These are phyloP conservation scores for Entosphenus tridentatus DNA, from an alignment of 2,113 vertebrate genomes.

Conservation along the genomic window DNA sequence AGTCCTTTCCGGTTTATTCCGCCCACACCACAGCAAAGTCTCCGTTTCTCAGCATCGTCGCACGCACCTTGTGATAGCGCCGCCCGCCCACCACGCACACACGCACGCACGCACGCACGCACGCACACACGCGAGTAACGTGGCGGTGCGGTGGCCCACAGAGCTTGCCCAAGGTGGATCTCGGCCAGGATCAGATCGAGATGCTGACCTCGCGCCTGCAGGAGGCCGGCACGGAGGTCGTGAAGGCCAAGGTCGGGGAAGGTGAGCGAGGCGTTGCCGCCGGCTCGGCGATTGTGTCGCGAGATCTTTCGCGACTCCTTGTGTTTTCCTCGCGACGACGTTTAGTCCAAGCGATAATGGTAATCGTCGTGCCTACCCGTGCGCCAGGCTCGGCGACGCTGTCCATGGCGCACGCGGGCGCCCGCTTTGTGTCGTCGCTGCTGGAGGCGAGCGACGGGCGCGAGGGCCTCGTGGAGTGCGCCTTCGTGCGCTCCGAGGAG, in stretches of 20 bases:
- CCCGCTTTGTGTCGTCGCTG: slow-evolving; percentile 75
- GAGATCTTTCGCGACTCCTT: too few relatives aligned
- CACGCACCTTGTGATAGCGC: too few relatives aligned
- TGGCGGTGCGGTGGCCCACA: too few relatives aligned
- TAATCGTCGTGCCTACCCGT: background rate
- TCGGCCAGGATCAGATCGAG: slow-evolving; percentile 52
- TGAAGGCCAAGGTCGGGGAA: slow-evolving; percentile 83
- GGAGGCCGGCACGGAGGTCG: slow-evolving; percentile 88
- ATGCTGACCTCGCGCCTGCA: slow-evolving; percentile 56
- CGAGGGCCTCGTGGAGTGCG: slow-evolving; percentile 69
- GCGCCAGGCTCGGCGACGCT: slow-evolving; percentile 65
- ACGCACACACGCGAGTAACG: too few relatives aligned
- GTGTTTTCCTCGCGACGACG: too few relatives aligned
- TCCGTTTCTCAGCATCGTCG: too few relatives aligned
- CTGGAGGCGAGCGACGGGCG: slow-evolving; percentile 81
- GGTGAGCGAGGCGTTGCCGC: slow-evolving; percentile 20
- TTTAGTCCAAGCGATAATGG: too few relatives aligned
- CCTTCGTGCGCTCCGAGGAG: slow-evolving; percentile 59
- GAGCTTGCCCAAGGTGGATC: slow-evolving; percentile 51
- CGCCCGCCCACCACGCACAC: too few relatives aligned
- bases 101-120: too few relatives aligned
- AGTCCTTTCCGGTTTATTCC: too few relatives aligned
- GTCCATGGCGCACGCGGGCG: slow-evolving; percentile 88
- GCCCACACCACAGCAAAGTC: too few relatives aligned
- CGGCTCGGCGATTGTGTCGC: background rate